Conservation (phyloP, 37 sponge, comb jelly and placozoan genomes). For the Halichondria panicea region DNA sequence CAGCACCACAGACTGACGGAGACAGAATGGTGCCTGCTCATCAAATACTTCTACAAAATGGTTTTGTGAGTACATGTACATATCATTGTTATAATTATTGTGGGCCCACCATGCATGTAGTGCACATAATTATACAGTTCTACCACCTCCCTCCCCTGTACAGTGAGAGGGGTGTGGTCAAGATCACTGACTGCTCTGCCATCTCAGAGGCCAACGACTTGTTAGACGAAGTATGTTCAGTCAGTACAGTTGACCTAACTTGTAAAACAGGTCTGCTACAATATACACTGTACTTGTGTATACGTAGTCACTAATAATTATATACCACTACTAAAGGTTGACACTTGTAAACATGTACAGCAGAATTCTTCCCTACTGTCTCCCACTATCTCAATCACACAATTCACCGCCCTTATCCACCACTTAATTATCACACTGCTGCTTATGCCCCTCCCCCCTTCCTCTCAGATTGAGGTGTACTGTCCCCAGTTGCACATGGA, state of each 20-base stretch:
- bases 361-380: background rate
- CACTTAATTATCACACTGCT: background rate
- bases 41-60: slow-evolving; percentile 33
- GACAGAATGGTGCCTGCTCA: slow-evolving; percentile 47
- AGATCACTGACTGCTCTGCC: background rate
- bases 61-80: slow-evolving; percentile 19
- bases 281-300: background rate
- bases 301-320: background rate
- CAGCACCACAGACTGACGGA: slow-evolving; percentile 41
- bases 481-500: slow-evolving; percentile 84
- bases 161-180: slow-evolving; percentile 23
- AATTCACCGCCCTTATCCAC: background rate
- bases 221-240: slow-evolving; percentile 13
- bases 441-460: background rate
- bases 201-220: background rate
- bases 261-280: too few species aligned
- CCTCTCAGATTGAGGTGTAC: slow-evolving; percentile 35
- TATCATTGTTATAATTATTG: background rate
- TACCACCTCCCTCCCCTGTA: background rate
- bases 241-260: too few species aligned
- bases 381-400: background rate
- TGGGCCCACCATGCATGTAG: background rate
- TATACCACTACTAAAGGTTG: background rate
- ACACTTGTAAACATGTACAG: background rate
- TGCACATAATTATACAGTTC: background rate